Conservation (phyloP, 2,113 vertebrate species). For the Neolamprologus variostigma region DNA sequence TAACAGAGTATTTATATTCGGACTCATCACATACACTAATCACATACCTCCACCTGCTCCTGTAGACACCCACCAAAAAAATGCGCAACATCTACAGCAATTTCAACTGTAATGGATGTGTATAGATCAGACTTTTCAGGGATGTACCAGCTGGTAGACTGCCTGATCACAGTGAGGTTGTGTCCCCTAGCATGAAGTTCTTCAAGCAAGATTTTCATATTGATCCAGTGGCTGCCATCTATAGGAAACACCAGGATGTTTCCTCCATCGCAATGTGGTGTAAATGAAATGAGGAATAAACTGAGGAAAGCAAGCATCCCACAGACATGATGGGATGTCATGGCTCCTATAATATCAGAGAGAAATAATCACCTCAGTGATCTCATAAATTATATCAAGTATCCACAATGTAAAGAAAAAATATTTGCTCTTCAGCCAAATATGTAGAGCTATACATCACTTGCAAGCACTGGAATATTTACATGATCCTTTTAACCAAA, state of each 20-base stretch:
- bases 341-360: not conserved
- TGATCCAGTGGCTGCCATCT: slow-evolving; percentile 70
- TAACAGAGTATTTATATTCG: not conserved
- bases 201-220: slow-evolving; percentile 65
- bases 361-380: not conserved
- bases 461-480: not conserved
- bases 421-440: not conserved
- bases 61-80: slow-evolving; percentile 49
- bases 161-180: slow-evolving; percentile 62
- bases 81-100: not conserved
- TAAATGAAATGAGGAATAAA: slow-evolving; percentile 8
- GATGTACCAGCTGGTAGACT: slow-evolving; percentile 59
- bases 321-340: not conserved
- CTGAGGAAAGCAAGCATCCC: not conserved
- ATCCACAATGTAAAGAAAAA: not conserved
- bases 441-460: not conserved
- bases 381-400: not conserved
- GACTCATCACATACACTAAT: not conserved
- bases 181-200: slow-evolving; percentile 67
- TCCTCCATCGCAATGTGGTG: slow-evolving; percentile 31
- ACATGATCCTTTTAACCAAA: not conserved
- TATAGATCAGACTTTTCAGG: slow-evolving; percentile 53
- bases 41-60: slow-evolving; percentile 5
- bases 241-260: slow-evolving; percentile 61
- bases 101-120: not conserved